These are phyloP conservation scores for Trichacis sp. DNA, from an alignment of 2,888 invertebrate species.

Conservation along the genomic window DNA sequence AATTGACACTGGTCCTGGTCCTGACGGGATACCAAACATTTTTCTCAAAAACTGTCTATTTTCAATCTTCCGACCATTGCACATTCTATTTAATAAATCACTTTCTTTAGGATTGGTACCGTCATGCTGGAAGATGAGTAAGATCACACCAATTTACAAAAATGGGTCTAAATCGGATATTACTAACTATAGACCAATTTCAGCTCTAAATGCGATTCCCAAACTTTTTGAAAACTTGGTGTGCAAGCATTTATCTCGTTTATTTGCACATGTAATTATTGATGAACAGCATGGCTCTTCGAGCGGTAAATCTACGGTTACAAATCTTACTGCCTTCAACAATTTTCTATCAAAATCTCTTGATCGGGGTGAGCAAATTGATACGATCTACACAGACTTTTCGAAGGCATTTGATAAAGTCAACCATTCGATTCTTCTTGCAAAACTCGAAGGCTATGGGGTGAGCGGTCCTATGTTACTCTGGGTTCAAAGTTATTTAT, in stretches of 20 bases:
- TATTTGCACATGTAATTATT: background rate
- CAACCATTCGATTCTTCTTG: slow-evolving; percentile 29
- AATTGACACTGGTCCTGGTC: slow-evolving; percentile 4
- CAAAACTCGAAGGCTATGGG: slow-evolving; percentile 27
- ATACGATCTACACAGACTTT: slow-evolving; percentile 43
- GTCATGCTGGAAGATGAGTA: slow-evolving; percentile 10
- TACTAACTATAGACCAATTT: slow-evolving; percentile 17
- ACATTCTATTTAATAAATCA: slow-evolving; percentile 14
- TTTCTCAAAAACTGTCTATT: slow-evolving; percentile 13
- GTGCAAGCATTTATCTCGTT: background rate
- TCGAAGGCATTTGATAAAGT: slow-evolving; percentile 48
- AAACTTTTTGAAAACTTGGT: slow-evolving; percentile 23
- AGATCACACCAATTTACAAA: slow-evolving; percentile 19
- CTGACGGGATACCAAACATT: slow-evolving; percentile 6
- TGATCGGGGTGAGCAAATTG: slow-evolving; percentile 31
- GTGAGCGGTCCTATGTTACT: slow-evolving; percentile 17
- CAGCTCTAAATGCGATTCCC: slow-evolving; percentile 12
- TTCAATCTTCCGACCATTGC: slow-evolving; percentile 5
- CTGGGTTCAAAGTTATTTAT: slow-evolving; percentile 31
- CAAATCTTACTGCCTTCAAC: slow-evolving; percentile 10
- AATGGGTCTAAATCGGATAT: slow-evolving; percentile 7
- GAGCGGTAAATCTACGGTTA: slow-evolving; percentile 2
- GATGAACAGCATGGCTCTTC: slow-evolving; percentile 27
- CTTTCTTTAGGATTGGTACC: slow-evolving; percentile 10
- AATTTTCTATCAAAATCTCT: slow-evolving; percentile 32